These are phyloP conservation scores for Menidia beryllina DNA, from an alignment of 2,113 vertebrate genomes.

Conservation along the genomic window DNA sequence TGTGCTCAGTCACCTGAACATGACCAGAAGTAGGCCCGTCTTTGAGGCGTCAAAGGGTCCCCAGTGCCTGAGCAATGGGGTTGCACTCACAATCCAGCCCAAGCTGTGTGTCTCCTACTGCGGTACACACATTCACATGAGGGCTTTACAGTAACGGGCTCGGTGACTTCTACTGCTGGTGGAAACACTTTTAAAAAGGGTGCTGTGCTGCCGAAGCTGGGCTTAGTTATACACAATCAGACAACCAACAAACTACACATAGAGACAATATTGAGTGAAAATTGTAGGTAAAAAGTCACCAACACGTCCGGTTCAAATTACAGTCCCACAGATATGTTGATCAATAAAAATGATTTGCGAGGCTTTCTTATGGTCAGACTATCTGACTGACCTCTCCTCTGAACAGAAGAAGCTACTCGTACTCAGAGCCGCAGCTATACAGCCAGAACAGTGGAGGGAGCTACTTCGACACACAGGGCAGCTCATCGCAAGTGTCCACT, in stretches of 20 bases:
- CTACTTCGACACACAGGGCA: slow-evolving; percentile 93
- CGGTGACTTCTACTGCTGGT: slow-evolving; percentile 16
- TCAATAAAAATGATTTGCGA: neutral
- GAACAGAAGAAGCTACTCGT: slow-evolving; percentile 91
- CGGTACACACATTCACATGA: slow-evolving; percentile 5
- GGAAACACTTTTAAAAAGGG: slow-evolving; percentile 14
- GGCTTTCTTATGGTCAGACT: neutral
- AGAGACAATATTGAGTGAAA: neutral
- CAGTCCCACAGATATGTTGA: neutral
- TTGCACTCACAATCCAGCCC: slow-evolving; percentile 22
- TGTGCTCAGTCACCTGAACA: slow-evolving; percentile 72
- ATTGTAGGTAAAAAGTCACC: too few species aligned
- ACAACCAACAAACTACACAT: neutral
- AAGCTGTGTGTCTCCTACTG: slow-evolving; percentile 37
- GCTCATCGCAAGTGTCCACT: slow-evolving; percentile 91
- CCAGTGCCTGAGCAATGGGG: slow-evolving; percentile 23
- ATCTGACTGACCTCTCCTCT: slow-evolving; percentile 22
- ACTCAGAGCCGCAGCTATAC: slow-evolving; percentile 94
- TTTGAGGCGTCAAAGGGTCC: slow-evolving; percentile 48
- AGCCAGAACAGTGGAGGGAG: slow-evolving; percentile 90
- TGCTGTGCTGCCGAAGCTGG: neutral
- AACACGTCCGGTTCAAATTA: neutral
- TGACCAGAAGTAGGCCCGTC: slow-evolving; percentile 70
- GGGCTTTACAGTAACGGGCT: neutral
- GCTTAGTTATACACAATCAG: slow-evolving; percentile 2